Evolutionary conservation across 53 echinoderm and acorn worm genomes (phyloP).

Genomic region (Mesocentrotus franciscanus): DNA sequence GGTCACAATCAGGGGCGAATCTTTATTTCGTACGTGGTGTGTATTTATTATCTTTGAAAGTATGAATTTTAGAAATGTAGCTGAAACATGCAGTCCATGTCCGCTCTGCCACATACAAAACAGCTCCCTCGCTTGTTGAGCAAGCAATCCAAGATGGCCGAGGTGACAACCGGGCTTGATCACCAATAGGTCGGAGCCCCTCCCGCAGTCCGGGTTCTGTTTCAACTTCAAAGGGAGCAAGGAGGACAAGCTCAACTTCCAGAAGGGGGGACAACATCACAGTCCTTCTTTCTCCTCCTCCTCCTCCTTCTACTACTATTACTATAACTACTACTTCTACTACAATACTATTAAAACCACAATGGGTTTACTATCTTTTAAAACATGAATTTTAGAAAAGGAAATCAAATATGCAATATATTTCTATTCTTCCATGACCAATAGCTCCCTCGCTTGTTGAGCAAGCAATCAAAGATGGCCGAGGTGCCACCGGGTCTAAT

Average conservation of each 20-base stretch:
- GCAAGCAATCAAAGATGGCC: conserved; percentile 18
- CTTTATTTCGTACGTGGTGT: no score
- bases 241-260: conserved; percentile 87
- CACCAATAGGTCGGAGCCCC: conserved; percentile 51
- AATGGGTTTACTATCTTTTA: not conserved
- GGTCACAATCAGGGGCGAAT: no score
- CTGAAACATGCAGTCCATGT: not conserved
- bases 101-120: no score
- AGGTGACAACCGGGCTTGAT: conserved; percentile 12
- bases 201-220: conserved; percentile 84
- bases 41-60: no score
- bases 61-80: no score
- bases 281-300: conserved; percentile 30
- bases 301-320: no score
- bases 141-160: conserved; percentile 15
- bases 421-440: not conserved
- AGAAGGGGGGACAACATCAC: conserved; percentile 94
- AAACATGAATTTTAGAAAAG: no score
- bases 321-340: no score
- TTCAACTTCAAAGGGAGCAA: conserved; percentile 84
- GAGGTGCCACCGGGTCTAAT: conserved; percentile 53
- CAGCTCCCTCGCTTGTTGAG: not conserved
- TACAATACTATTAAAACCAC: not conserved
- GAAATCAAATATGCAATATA: not conserved
- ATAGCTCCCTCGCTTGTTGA: conserved; percentile 34